Evolutionary conservation across 2,888 invertebrate species (phyloP), one percentile per base, ranked within the genome.

Genomic region (Eupithecia subumbrata): DNA sequence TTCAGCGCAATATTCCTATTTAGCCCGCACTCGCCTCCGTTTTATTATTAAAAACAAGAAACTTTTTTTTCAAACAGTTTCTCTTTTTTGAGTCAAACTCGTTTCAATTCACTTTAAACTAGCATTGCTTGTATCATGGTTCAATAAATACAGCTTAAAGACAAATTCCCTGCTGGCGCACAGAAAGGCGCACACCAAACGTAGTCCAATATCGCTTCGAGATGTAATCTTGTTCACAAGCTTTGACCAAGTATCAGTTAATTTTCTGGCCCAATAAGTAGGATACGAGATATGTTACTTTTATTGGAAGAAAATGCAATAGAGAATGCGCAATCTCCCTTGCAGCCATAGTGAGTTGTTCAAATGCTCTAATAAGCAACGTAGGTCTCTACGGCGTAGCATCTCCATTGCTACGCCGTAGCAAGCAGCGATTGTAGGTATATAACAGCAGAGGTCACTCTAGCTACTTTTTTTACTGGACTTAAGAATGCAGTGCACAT

Each of bases 191-290:
- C 67, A 68, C 52, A 52, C 52, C 72, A 72, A 84, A 80, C 74
- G 64, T 63, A 81, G 81, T 82, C 78, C 81, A 85, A 86, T 86
- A 85, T 84, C 77, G 81, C 78, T 81, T 5, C 75, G 48, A 83
- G 82, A 87, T 87, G 78, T 85, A 87, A 88, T 88, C 86, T 84
- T 74, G 79, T 81, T 83, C 73, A 78, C 78, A 80, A 84, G 82
- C 81, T 82, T 83, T 77, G 73, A 79, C 79, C 76, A 79, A 80
- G 82, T 83, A 84, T 84, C 82, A 78, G 76, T 85, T 85, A 86
- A 87, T 86, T 87, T 88, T 88, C 83, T 83, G 82, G 84, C 82
- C 83, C 84, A 84, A 85, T 86, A 85, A 84, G 87, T 85, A 84
- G 73, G 78, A 77, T 74, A 83, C 40, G 40, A 52, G 63, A 40